Base-by-base conservation (phyloP, 1,140 invertebrate species). In the Ectropis grisescens region DNA sequence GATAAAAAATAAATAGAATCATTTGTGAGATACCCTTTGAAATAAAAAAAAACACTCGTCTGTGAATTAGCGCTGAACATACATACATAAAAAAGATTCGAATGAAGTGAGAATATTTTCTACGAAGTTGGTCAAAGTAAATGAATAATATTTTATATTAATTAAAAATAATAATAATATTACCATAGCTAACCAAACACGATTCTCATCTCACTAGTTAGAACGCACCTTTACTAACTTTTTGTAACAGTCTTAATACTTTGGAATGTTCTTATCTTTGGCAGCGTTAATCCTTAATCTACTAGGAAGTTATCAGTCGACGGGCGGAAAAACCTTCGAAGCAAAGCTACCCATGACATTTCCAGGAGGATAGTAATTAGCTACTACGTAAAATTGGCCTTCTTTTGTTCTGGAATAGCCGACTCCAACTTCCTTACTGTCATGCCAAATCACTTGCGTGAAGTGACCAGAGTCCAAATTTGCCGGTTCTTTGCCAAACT, bases 351-450 rank as follows among this genome's bases (percentile, higher is more conserved):
- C 93, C 1, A 93, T 79, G 39, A 92, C 88, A 68, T 96, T 96
- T 1, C 95, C 95, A 2, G 93, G 88, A 0, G 94, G 94, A 58
- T 86, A 88, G 64, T 96, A 97, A 72, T 95, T 93, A 11, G 90
- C 91, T 0, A 96, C 94, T 0, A 95, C 90, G 48, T 91, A 91
- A 13, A 91, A 85, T 51, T 89, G 88, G 0, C 92, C 92, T 37
- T 88, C 88, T 29, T 85, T 84, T 34, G 85, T 86, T 44, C 83
- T 87, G 0, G 92, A 88, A 47, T 89, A 83, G 10, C 91, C 94
- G 2, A 95, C 88, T 0, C 94, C 94, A 0, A 96, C 53, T 52
- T 91, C 87, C 50, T 84, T 86, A 31, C 85, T 91, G 12, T 87
- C 88, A 53, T 88, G 89, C 94, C 94, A 97, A 9, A 95, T 85